Percentiles rank a stretch among this genome's conserved stretches.
Conservation (phyloP, 1,140 invertebrate genomes). For the Drosophila subpulchrella region DNA sequence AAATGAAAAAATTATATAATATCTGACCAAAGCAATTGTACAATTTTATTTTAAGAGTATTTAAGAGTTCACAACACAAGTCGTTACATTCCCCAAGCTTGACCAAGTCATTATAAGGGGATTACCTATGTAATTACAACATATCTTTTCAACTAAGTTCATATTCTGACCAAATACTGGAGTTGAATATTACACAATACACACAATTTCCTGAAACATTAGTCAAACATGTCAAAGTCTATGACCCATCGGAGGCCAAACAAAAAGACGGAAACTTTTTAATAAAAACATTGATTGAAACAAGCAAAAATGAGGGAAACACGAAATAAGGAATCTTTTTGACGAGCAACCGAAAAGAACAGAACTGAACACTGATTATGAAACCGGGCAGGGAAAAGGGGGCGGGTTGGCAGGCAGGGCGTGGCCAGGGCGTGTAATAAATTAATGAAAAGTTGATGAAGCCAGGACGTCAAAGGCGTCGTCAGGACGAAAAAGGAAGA, state of each 20-base stretch:
- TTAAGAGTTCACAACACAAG: too few species aligned
- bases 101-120: slow-evolving; percentile 33
- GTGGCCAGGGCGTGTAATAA: slow-evolving; percentile 61
- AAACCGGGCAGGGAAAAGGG: slow-evolving; percentile 22
- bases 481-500: slow-evolving; percentile 21
- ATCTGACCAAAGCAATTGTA: too few species aligned
- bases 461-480: slow-evolving; percentile 58
- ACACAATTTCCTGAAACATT: slow-evolving; percentile 1
- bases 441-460: slow-evolving; percentile 76
- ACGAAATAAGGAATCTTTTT: slow-evolving; percentile 50
- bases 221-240: slow-evolving; percentile 64
- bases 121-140: slow-evolving; percentile 12
- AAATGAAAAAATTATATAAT: too few species aligned
- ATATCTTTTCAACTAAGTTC: slow-evolving; percentile 9
- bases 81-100: background rate
- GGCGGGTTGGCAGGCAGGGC: slow-evolving; percentile 1
- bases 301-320: slow-evolving; percentile 31
- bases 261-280: slow-evolving; percentile 48
- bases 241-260: slow-evolving; percentile 26
- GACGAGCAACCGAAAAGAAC: slow-evolving; percentile 29
- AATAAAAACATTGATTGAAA: slow-evolving; percentile 70
- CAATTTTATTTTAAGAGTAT: too few species aligned
- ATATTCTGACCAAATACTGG: background rate
- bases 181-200: background rate
- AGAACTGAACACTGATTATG: slow-evolving; percentile 61